Percentiles rank a stretch among this genome's conserved stretches.
These are phyloP conservation scores for Caenorhabditis sp. DNA, from an alignment of 2,888 invertebrate species.

Conservation along the genomic window DNA sequence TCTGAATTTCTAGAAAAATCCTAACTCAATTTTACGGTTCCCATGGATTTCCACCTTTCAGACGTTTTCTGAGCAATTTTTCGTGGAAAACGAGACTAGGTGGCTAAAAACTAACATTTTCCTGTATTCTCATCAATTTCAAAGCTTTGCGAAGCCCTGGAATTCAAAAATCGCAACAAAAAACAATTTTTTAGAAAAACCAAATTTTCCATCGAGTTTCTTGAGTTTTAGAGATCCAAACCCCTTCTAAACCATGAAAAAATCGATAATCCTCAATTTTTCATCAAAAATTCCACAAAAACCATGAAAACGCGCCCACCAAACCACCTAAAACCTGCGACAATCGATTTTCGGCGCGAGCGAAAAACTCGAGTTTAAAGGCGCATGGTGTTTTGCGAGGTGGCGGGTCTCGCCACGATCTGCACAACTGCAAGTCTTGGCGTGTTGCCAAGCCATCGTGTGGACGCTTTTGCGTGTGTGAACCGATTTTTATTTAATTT, in stretches of 20 bases:
- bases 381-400: slow-evolving; percentile 12
- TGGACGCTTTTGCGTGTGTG: slow-evolving; percentile 43
- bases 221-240: no score
- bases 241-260: no score
- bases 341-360: slow-evolving; percentile 33
- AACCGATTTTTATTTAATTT: background rate
- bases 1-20: background rate
- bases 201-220: no score
- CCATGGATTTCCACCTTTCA: no score
- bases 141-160: no score
- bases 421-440: slow-evolving; percentile 58
- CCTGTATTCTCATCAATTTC: no score
- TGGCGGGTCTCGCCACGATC: slow-evolving; percentile 49
- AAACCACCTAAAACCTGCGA: background rate
- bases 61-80: no score
- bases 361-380: slow-evolving; percentile 22
- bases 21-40: no score
- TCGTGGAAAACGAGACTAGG: no score
- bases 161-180: no score
- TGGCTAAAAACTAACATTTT: no score
- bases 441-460: slow-evolving; percentile 33
- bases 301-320: background rate
- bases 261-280: background rate
- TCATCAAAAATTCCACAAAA: background rate
- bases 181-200: no score